Evolutionary conservation across 37 sponge, comb jelly and placozoan genomes (phyloP), one percentile per base, ranked within the genome.

Genomic region (Haliclona indistincta): DNA sequence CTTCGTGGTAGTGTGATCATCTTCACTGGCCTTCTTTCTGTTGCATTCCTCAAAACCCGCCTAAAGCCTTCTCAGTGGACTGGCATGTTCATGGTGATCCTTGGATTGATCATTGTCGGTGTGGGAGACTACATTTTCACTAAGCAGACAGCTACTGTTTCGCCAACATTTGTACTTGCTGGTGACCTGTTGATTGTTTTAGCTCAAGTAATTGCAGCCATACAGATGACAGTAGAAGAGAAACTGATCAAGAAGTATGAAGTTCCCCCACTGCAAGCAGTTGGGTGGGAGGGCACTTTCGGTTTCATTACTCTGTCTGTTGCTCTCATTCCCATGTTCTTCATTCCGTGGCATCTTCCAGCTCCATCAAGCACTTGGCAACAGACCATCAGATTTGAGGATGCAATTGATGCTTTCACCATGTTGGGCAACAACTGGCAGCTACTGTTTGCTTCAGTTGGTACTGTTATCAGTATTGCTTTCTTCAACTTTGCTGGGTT

Each of bases 201-300:
- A 17, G 97, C 97, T 22, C 97, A 96, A 64, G 84, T 94, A 0
- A 94, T 97, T 11, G 80, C 64, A 10, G 86, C 95, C 29, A 79
- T 94, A 45, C 92, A 97, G 56, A 84, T 94, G 88, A 87, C 88
- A 0, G 62, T 81, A 3, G 99, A 98, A 58, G 94, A 98, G 79
- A 90, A 86, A 52, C 87, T 93, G 23, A 80, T 98, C 60, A 93
- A 83, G 63, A 85, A 84, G 68, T 95, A 98, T 65, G 54, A 98
- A 28, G 91, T 93, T 22, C 89, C 88, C 56, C 79, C 94, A 2
- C 80, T 93, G 7, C 91, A 93, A 56, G 99, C 84, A 2, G 94
- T 98, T 0, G 99, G 99, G 17, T 98, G 93, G 91, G 99, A 98
- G 62, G 99, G 99, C 0, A 79, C 93, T 30, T 98, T 92, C 39